Evolutionary conservation across 2,113 vertebrate species (phyloP), one percentile per base, ranked within the genome.

Genomic region (Mustela lutreola): DNA sequence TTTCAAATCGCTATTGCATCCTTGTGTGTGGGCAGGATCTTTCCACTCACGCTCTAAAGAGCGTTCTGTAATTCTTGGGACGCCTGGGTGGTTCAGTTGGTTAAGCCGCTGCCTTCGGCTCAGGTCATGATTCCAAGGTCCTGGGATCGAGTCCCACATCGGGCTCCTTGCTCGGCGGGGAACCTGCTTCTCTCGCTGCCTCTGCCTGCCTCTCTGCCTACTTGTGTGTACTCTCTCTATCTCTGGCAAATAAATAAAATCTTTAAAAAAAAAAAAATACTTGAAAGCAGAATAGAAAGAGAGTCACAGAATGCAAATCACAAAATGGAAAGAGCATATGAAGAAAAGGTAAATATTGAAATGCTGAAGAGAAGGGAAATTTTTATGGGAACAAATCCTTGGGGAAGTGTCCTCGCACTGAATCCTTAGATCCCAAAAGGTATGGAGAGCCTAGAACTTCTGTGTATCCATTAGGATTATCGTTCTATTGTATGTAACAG

Each of bases 1-100:
- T 11, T 2, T 60, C 31, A 31, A 65, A 11, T 36, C 1, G 0
- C 11, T 11, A 45, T 19, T 18, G 21, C 8, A 14, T n/a, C 8
- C 15, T 1, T 7, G 36, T 60, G 18, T 89, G 7, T 4, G 15
- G 15, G 9, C 31, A 11, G 4, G 14, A 58, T 2, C 31, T 48
- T 31, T 28, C 19, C 76, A 19, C 1, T 21, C 0, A 2, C 0
- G 2, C 3, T 48, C 19, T 0, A 0, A 65, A 15, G 26, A 53
- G 33, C 18, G 12, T 24, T 16, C 4, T 9, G 50, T 15, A 21
- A 63, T 28, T 19, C 33, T 58, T 76, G 39, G 39, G 39, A 39
- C 39, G 3, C 39, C 39, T 39, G 3, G 39, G 39, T 39, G 39
- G 39, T 39, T 39, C 39, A 39, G 39, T 39, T 39, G 39, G 39